Percentiles rank a stretch among this genome's conserved stretches.
These are phyloP conservation scores for Vanessa tameamea DNA, from an alignment of 1,140 invertebrate species.

Conservation along the genomic window DNA sequence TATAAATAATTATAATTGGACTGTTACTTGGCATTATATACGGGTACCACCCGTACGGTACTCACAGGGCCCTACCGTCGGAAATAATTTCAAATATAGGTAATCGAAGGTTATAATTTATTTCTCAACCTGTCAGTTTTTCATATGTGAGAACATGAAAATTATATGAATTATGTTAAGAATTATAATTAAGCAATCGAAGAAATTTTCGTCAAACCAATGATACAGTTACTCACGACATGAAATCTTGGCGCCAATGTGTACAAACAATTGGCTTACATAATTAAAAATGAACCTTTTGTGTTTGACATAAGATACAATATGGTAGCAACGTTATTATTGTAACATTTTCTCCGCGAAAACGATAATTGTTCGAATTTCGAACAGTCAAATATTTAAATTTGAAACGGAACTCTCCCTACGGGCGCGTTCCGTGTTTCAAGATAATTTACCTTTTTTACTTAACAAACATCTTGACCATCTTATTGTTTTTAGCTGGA, in stretches of 20 bases:
- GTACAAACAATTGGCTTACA: slow-evolving; percentile 32
- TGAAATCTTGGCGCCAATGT: slow-evolving; percentile 56
- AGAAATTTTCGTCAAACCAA: slow-evolving; percentile 65
- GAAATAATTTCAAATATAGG: not conserved
- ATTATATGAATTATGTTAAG: slow-evolving; percentile 50
- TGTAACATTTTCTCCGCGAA: slow-evolving; percentile 26
- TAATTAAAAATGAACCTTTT: not conserved
- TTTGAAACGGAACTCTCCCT: slow-evolving; percentile 49
- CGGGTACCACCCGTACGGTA: not conserved
- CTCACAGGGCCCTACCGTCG: not conserved
- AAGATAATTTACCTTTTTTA: slow-evolving; percentile 38
- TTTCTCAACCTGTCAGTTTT: slow-evolving; percentile 24
- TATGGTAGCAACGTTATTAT: not conserved
- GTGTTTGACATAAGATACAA: not conserved
- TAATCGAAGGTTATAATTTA: not conserved
- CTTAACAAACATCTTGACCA: slow-evolving; percentile 42
- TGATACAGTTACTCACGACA: slow-evolving; percentile 69
- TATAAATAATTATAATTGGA: no score
- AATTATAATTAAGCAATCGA: slow-evolving; percentile 70
- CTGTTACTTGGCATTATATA: not conserved
- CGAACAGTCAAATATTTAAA: slow-evolving; percentile 69
- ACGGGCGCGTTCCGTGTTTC: slow-evolving; percentile 46
- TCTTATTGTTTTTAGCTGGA: slow-evolving; percentile 5
- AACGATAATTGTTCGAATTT: slow-evolving; percentile 64
- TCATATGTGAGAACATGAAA: slow-evolving; percentile 38